These are phyloP conservation scores for Silurus glanis DNA, from an alignment of 2,113 vertebrate genomes.

Conservation along the genomic window DNA sequence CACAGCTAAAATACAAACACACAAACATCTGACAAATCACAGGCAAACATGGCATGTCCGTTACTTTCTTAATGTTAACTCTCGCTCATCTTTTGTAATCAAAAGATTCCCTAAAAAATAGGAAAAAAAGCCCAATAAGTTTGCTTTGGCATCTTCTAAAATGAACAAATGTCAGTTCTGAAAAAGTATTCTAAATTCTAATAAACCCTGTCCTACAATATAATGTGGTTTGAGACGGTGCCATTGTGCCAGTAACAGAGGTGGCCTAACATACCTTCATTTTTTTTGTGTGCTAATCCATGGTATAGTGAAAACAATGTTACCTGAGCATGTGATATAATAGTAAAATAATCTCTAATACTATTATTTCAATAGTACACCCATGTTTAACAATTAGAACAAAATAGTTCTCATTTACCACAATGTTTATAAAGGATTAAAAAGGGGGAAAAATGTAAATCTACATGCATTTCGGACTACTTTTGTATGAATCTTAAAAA, in stretches of 20 bases:
- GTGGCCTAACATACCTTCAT: not conserved
- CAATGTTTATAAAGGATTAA: not conserved
- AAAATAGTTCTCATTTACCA: not conserved
- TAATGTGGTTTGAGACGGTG: not conserved
- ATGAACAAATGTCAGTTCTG: not conserved
- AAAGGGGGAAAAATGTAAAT: not conserved
- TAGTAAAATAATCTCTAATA: constrained; percentile 45
- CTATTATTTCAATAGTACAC: not conserved
- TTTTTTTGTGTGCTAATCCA: not conserved
- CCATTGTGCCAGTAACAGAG: not conserved
- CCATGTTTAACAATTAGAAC: not conserved
- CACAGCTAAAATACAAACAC: not conserved
- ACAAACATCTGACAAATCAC: not conserved
- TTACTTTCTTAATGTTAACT: not conserved
- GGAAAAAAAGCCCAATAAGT: not conserved
- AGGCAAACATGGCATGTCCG: not conserved
- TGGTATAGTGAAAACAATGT: not conserved
- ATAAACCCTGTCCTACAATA: not conserved
- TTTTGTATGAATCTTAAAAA: not conserved
- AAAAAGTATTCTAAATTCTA: not conserved
- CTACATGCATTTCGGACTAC: not conserved
- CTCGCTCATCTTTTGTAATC: not conserved
- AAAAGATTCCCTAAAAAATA: not conserved
- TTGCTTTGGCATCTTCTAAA: not conserved
- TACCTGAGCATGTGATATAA: constrained; percentile 16